Evolutionary conservation across 1,140 invertebrate species (phyloP).

Genomic region (Calliopsis andreniformis): DNA sequence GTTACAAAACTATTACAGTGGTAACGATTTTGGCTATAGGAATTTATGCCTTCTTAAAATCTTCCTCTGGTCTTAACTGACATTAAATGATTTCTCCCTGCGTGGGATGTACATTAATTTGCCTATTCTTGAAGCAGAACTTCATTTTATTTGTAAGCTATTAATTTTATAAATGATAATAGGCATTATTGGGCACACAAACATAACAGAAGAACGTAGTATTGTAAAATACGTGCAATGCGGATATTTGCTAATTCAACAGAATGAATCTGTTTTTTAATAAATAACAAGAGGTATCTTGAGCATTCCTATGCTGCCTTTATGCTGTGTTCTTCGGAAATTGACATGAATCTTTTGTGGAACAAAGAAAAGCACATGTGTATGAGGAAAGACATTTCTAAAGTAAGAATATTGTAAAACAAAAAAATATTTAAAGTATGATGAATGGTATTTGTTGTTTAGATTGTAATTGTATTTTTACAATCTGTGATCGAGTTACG

Average conservation of each 20-base stretch:
- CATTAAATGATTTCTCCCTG: constrained; percentile 67
- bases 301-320: constrained; percentile 76
- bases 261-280: constrained; percentile 59
- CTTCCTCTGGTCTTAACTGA: constrained; percentile 79
- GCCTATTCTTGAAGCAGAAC: constrained; percentile 19
- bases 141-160: constrained; percentile 18
- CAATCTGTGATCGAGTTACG: constrained; percentile 38
- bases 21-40: constrained; percentile 79
- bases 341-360: constrained; percentile 31
- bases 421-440: constrained; percentile 25
- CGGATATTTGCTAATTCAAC: constrained; percentile 17
- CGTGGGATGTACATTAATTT: constrained; percentile 34
- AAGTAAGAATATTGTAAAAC: constrained; percentile 33
- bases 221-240: constrained; percentile 14
- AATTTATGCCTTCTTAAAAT: constrained; percentile 78
- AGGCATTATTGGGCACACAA: constrained; percentile 4
- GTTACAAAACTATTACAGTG: constrained; percentile 77
- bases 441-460: constrained; percentile 22
- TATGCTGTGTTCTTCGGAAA: constrained; percentile 63
- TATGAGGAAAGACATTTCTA: constrained; percentile 1
- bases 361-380: background rate
- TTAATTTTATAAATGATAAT: constrained; percentile 17
- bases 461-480: constrained; percentile 33
- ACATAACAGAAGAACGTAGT: constrained; percentile 16
- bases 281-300: constrained; percentile 47